phyloP scores from a whole-genome alignment of 2,888 invertebrate species.

The Tetheella fluctuosa region DNA sequence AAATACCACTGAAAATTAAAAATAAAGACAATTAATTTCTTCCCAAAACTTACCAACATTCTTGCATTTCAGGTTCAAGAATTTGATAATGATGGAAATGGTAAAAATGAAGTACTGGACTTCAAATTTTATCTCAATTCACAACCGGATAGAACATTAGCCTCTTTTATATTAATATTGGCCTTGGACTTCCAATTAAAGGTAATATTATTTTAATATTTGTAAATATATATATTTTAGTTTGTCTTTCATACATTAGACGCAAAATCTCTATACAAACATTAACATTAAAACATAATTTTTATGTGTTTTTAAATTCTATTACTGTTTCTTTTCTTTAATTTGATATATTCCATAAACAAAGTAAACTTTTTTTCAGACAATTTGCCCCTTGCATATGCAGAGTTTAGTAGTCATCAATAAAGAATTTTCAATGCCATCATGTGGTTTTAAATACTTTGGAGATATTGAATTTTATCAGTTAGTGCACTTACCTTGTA shows the following conservation, averaged over 20 bases:
- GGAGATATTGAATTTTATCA: constrained; percentile 80
- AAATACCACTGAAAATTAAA: too few relatives aligned
- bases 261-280: constrained; percentile 22
- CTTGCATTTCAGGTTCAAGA: constrained; percentile 84
- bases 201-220: constrained; percentile 65
- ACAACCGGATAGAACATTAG: constrained; percentile 75
- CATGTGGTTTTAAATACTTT: constrained; percentile 65
- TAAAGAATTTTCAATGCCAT: constrained; percentile 64
- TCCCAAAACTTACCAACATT: neutral
- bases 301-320: too few relatives aligned
- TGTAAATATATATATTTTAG: too few relatives aligned
- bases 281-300: too few relatives aligned
- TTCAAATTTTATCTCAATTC: constrained; percentile 84
- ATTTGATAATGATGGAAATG: constrained; percentile 86
- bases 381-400: constrained; percentile 82
- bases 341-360: too few relatives aligned
- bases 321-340: neutral
- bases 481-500: constrained; percentile 74
- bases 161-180: constrained; percentile 83
- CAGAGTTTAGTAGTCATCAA: constrained; percentile 78
- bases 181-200: constrained; percentile 85
- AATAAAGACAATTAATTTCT: too few relatives aligned
- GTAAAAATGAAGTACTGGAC: constrained; percentile 85
- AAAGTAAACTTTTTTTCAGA: too few relatives aligned
- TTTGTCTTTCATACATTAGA: constrained; percentile 17